Percentiles rank a stretch among this genome's conserved stretches.
Conservation (phyloP, 2,888 invertebrate species). For the Drosophila falleni region DNA sequence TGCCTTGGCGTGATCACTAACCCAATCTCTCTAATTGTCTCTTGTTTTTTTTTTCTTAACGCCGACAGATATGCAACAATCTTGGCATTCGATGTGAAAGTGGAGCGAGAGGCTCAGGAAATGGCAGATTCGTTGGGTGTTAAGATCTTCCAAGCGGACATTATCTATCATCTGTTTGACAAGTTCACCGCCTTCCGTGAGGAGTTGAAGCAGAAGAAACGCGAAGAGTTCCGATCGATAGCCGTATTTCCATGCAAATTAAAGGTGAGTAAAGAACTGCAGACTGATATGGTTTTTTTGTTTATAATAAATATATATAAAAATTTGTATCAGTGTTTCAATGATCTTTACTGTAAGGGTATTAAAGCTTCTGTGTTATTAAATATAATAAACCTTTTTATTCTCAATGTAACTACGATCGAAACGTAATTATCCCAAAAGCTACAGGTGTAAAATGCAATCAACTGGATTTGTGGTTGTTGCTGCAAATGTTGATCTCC, state of each 20-base stretch:
- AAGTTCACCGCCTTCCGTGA: slow-evolving; percentile 97
- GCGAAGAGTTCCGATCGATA: slow-evolving; percentile 97
- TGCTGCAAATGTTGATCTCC: slow-evolving; percentile 55
- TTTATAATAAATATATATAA: background rate
- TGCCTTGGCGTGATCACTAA: slow-evolving; percentile 40
- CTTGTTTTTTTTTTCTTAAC: slow-evolving; percentile 15
- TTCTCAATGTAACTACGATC: slow-evolving; percentile 30
- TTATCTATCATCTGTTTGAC: slow-evolving; percentile 99
- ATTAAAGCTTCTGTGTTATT: background rate
- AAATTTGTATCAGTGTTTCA: background rate
- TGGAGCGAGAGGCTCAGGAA: slow-evolving; percentile 99
- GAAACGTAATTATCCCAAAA: slow-evolving; percentile 71
- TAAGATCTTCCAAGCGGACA: slow-evolving; percentile 99
- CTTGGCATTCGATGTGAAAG: slow-evolving; percentile 99
- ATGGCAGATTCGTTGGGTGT: slow-evolving; percentile 97
- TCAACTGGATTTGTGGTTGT: slow-evolving; percentile 57
- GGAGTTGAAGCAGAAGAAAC: slow-evolving; percentile 94
- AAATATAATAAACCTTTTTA: slow-evolving; percentile 3
- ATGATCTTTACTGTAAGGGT: background rate
- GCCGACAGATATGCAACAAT: slow-evolving; percentile 95
- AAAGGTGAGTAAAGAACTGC: slow-evolving; percentile 87
- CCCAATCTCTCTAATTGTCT: slow-evolving; percentile 9
- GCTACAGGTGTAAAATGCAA: slow-evolving; percentile 84
- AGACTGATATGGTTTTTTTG: background rate
- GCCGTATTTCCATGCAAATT: slow-evolving; percentile 99